A percentile compares a stretch with the other conserved stretches of the same genome.
These are phyloP conservation scores for Neoniphon sammara DNA, from an alignment of 2,797 vertebrate species.

Conservation along the genomic window DNA sequence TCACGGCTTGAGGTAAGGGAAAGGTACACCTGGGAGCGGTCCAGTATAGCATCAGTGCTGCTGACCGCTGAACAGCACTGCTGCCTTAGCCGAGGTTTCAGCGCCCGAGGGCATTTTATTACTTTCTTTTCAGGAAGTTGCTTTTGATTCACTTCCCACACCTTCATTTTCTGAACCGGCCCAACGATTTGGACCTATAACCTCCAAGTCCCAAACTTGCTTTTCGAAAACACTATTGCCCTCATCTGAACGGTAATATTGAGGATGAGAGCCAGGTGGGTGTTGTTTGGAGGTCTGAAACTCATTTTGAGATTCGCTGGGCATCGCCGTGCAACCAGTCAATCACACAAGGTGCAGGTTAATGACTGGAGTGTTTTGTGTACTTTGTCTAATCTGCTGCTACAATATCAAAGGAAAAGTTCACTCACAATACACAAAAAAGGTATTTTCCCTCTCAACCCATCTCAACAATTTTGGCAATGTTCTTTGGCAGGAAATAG, in stretches of 20 bases:
- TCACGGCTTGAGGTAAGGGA: background rate
- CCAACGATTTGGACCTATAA: constrained; percentile 14
- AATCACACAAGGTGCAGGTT: background rate
- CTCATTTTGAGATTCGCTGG: constrained; percentile 19
- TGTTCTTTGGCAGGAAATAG: too few relatives aligned
- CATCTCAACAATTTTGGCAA: too few relatives aligned
- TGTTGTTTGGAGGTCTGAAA: too few relatives aligned
- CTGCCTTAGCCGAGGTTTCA: constrained; percentile 3
- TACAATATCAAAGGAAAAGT: background rate
- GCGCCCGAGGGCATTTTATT: constrained; percentile 4
- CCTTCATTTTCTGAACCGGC: constrained; percentile 26
- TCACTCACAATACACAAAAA: too few relatives aligned
- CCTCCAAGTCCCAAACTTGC: background rate
- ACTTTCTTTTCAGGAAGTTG: constrained; percentile 13
- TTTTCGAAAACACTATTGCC: constrained; percentile 19
- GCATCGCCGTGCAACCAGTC: constrained; percentile 13
- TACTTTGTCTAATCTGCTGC: too few relatives aligned
- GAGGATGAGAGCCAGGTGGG: too few relatives aligned
- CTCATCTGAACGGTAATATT: background rate
- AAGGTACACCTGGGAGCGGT: constrained; percentile 13
- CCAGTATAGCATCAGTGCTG: background rate
- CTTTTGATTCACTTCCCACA: constrained; percentile 18
- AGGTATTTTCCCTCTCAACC: too few relatives aligned
- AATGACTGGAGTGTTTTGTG: background rate
- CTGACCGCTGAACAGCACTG: background rate